Conservation (phyloP, 2,113 vertebrate genomes). For the Sterrhoptilus dennistouni region DNA sequence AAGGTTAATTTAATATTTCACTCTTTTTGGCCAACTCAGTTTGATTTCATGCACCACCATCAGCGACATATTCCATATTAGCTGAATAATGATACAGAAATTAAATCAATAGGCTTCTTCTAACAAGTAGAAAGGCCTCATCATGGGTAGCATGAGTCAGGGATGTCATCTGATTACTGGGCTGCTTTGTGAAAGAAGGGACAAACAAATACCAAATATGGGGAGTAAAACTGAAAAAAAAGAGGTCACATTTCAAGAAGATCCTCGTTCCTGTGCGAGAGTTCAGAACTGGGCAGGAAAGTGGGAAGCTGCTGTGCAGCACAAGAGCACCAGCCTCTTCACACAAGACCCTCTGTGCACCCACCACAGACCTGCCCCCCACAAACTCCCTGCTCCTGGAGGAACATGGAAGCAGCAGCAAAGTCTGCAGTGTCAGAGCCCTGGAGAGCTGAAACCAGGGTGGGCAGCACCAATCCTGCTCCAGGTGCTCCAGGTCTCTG, state of each 20-base stretch:
- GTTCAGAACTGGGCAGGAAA: not conserved
- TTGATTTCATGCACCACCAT: not conserved
- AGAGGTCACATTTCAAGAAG: not conserved
- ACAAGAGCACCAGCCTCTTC: not conserved
- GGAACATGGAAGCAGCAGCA: not conserved
- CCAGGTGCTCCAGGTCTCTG: not conserved
- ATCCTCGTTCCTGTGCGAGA: not conserved
- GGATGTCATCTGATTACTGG: not conserved
- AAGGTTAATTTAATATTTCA: not conserved
- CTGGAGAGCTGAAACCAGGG: not conserved
- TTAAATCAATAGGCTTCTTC: not conserved
- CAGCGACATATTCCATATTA: not conserved
- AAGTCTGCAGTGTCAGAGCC: not conserved
- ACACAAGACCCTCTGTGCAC: too few species aligned
- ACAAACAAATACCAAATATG: not conserved
- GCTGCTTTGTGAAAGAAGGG: not conserved
- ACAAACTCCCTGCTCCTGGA: accelerated
- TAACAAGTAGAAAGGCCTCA: not conserved
- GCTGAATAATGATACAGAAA: not conserved
- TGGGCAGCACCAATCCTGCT: not conserved
- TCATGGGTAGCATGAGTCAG: not conserved
- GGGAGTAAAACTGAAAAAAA: not conserved
- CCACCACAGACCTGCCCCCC: not conserved
- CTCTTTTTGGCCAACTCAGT: not conserved
- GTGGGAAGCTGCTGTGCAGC: not conserved